Conservation (phyloP, 2,797 vertebrate genomes). For the Danio albolineatus region DNA sequence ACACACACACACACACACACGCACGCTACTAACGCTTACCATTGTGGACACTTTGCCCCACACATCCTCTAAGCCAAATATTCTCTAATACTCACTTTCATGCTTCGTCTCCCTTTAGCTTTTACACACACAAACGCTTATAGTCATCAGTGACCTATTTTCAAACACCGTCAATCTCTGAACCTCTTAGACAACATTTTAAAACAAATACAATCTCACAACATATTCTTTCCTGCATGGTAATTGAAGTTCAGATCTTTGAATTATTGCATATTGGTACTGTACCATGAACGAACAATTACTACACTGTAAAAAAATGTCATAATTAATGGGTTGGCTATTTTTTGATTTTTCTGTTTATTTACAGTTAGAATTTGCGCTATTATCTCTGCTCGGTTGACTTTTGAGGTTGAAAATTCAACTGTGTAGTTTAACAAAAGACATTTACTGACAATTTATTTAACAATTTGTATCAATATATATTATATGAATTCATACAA, state of each 20-base stretch:
- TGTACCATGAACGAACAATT: background rate
- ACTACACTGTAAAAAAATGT: too few species aligned
- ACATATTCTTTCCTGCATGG: background rate
- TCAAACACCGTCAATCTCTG: background rate
- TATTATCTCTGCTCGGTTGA: too few species aligned
- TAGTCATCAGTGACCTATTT: conserved; percentile 39
- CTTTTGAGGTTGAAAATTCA: too few species aligned
- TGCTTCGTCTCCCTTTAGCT: conserved; percentile 29
- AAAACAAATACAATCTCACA: background rate
- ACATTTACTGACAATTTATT: too few species aligned
- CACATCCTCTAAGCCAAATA: conserved; percentile 8
- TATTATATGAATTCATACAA: too few species aligned
- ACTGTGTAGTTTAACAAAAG: too few species aligned
- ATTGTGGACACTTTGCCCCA: conserved; percentile 3
- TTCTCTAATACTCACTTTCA: conserved; percentile 39
- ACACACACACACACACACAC: conserved; percentile 10
- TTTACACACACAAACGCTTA: conserved; percentile 5
- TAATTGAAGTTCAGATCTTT: background rate
- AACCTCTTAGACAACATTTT: conserved; percentile 23
- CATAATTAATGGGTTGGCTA: too few species aligned
- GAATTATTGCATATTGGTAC: background rate
- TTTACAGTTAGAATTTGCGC: too few species aligned
- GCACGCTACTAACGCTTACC: conserved; percentile 2
- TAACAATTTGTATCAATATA: too few species aligned
- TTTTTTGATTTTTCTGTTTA: too few species aligned